phyloP scores from a whole-genome alignment of 1,140 invertebrate genomes.

The Belonocnema kinseyi region DNA sequence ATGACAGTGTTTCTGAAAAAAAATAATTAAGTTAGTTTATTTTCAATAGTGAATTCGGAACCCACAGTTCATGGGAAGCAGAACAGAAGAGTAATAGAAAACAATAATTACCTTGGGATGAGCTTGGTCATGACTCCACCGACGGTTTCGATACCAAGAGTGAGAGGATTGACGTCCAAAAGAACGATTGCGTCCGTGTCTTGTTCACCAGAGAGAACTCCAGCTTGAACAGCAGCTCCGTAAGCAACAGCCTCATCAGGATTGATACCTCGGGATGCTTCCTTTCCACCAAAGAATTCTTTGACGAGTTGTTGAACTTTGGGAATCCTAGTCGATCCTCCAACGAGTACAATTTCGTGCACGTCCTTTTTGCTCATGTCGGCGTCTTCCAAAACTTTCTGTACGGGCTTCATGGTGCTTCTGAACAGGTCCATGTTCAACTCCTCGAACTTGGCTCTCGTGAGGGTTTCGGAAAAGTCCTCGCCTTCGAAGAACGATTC shows the following conservation, averaged over 20 bases:
- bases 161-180: constrained; percentile 98
- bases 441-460: constrained; percentile 99
- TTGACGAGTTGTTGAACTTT: constrained; percentile 99
- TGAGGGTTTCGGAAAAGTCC: constrained; percentile 99
- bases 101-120: constrained; percentile 81
- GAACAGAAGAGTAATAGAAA: not conserved
- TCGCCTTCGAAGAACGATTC: constrained; percentile 99
- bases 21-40: constrained; percentile 30
- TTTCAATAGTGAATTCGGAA: constrained; percentile 30
- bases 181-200: constrained; percentile 97
- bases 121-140: constrained; percentile 99
- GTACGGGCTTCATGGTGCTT: constrained; percentile 98
- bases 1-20: constrained; percentile 94
- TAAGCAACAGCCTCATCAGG: constrained; percentile 99
- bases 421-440: constrained; percentile 99
- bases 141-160: constrained; percentile 99
- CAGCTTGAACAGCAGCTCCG: constrained; percentile 98
- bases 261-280: constrained; percentile 98
- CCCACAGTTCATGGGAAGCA: constrained; percentile 24
- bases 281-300: constrained; percentile 98
- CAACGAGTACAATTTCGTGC: constrained; percentile 99
- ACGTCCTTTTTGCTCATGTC: constrained; percentile 99
- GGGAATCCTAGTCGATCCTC: constrained; percentile 99
- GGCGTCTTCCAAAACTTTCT: constrained; percentile 97
- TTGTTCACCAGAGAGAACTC: constrained; percentile 92